A percentile compares a stretch with the other conserved stretches of the same genome.
phyloP scores from a whole-genome alignment of 1,140 invertebrate genomes.

The Drosophila simulans region DNA sequence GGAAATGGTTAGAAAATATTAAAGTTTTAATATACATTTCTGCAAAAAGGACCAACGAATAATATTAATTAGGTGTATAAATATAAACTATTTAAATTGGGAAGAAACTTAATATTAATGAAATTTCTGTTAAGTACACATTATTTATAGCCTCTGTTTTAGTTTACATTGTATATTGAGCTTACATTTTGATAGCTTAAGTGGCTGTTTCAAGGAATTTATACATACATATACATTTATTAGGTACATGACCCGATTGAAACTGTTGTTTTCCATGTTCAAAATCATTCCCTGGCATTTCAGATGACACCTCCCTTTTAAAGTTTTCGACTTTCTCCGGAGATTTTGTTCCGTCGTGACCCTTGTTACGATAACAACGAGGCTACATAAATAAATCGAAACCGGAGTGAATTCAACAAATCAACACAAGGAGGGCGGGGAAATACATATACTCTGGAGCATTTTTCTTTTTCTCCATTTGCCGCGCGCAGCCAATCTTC shows the following conservation, averaged over 20 bases:
- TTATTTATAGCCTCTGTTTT: not conserved
- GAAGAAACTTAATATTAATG: not conserved
- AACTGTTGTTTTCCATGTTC: constrained; percentile 3
- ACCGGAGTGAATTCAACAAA: constrained; percentile 51
- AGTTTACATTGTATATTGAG: not conserved
- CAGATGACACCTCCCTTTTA: constrained; percentile 30
- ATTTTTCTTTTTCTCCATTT: constrained; percentile 46
- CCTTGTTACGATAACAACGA: constrained; percentile 40
- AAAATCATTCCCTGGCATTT: constrained; percentile 1
- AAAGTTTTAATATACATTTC: not conserved
- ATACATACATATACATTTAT: not conserved
- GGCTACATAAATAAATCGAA: constrained; percentile 60
- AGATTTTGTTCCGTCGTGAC: constrained; percentile 35
- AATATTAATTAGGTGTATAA: too few species aligned
- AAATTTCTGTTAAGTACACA: not conserved
- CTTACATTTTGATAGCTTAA: not conserved
- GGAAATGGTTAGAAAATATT: not conserved
- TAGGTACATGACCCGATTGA: not conserved
- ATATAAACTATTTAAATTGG: too few species aligned
- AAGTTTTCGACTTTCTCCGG: constrained; percentile 6
- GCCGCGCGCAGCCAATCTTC: constrained; percentile 59
- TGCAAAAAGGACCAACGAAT: too few species aligned
- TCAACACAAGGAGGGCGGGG: constrained; percentile 29
- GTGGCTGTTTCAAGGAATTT: not conserved
- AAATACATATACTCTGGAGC: constrained; percentile 24